These are phyloP conservation scores for Spea bombifrons DNA, from an alignment of 2,113 vertebrate genomes.

Conservation along the genomic window DNA sequence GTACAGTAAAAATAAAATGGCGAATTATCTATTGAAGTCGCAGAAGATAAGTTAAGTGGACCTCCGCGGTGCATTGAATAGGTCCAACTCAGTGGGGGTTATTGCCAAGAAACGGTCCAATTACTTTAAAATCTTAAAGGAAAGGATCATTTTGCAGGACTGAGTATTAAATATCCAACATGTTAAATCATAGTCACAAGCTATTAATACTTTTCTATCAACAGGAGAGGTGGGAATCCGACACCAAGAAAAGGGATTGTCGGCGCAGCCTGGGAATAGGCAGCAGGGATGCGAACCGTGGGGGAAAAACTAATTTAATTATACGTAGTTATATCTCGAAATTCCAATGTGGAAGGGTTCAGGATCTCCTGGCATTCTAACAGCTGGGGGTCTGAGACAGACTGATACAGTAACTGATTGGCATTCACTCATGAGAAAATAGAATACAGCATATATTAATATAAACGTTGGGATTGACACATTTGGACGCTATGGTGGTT, in stretches of 20 bases:
- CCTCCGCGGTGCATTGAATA: not conserved
- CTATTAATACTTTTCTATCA: slow-evolving; percentile 4
- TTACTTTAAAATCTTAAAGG: not conserved
- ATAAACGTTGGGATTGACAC: no score
- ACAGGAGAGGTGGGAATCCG: not conserved
- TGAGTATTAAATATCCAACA: not conserved
- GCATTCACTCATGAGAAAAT: no score
- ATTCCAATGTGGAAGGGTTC: no score
- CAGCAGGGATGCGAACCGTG: not conserved
- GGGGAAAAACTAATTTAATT: no score
- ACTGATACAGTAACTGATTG: no score
- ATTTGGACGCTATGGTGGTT: no score
- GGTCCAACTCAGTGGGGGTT: not conserved
- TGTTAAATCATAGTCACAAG: not conserved
- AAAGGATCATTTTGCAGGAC: not conserved
- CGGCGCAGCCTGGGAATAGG: not conserved
- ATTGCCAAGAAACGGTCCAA: not conserved
- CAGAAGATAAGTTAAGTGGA: not conserved
- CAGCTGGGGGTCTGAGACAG: no score
- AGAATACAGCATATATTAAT: no score
- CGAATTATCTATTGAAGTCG: no score
- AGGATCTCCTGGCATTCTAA: no score
- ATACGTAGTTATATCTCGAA: no score
- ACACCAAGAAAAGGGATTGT: not conserved
- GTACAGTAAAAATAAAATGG: not conserved